Percentiles rank a stretch among this genome's conserved stretches.
Evolutionary conservation across 2,888 invertebrate genomes (phyloP).

Genomic region (Altica lythri): DNA sequence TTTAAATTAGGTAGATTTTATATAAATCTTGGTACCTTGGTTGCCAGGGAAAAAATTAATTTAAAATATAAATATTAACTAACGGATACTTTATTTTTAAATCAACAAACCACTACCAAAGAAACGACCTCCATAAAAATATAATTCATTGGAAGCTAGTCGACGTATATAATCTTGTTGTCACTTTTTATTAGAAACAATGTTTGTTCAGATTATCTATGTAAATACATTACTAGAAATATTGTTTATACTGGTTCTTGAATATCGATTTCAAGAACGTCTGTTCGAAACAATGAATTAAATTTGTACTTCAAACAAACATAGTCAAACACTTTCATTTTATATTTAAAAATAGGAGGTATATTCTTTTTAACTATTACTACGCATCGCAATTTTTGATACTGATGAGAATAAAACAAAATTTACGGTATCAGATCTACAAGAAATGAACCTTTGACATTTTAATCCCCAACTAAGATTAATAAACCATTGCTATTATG

Average conservation of each 20-base stretch:
- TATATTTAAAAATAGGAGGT: too few species aligned
- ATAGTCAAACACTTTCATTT: neutral
- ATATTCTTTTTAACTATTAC: too few species aligned
- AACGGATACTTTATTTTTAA: neutral
- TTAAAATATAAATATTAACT: neutral
- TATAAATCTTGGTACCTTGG: too few species aligned
- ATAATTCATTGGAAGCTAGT: constrained; percentile 4
- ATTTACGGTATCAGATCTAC: too few species aligned
- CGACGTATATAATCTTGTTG: neutral
- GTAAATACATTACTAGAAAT: constrained; percentile 8
- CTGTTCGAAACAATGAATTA: neutral
- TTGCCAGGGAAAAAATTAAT: constrained; percentile 6
- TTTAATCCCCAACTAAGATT: too few species aligned
- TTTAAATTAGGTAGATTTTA: too few species aligned
- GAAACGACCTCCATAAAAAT: constrained; percentile 12
- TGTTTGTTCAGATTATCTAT: constrained; percentile 10
- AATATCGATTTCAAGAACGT: constrained; percentile 4
- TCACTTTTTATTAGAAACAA: constrained; percentile 9
- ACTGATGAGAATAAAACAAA: too few species aligned
- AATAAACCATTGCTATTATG: too few species aligned
- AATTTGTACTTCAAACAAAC: constrained; percentile 3
- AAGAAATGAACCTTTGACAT: too few species aligned
- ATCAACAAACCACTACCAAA: neutral
- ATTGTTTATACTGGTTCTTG: neutral
- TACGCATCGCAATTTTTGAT: too few species aligned